Percentiles rank a stretch among this genome's conserved stretches.
These are phyloP conservation scores for Lutjanus campechanus DNA, from an alignment of 2,797 vertebrate species.

Conservation along the genomic window DNA sequence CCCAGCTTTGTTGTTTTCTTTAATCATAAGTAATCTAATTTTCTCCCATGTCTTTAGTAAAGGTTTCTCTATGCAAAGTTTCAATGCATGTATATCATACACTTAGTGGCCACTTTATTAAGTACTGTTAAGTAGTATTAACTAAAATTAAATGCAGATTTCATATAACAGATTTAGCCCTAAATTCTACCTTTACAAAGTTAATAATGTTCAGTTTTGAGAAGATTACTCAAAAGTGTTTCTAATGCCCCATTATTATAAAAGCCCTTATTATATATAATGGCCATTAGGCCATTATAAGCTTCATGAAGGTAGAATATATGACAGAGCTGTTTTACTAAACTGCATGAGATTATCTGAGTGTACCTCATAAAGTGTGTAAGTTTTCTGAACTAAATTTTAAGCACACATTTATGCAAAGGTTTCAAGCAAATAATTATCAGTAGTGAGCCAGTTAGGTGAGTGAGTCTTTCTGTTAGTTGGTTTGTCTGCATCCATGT, in stretches of 20 bases:
- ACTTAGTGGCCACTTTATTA: neutral
- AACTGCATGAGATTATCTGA: neutral
- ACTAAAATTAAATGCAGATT: neutral
- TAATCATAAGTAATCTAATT: neutral
- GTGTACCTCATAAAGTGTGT: neutral
- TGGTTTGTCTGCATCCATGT: neutral
- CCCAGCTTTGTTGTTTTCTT: neutral
- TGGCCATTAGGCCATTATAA: neutral
- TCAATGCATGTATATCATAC: neutral
- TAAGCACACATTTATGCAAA: neutral
- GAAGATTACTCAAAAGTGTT: too few relatives aligned
- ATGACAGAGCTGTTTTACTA: neutral
- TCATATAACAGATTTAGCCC: neutral
- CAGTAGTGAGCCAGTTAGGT: neutral
- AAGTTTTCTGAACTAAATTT: neutral
- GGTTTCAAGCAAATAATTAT: conserved; percentile 8
- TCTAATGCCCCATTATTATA: too few relatives aligned
- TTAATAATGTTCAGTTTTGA: neutral
- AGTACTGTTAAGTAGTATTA: too few relatives aligned
- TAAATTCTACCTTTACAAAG: neutral
- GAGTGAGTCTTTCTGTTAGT: neutral
- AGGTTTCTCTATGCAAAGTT: neutral
- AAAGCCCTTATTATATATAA: too few relatives aligned
- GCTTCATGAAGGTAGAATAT: neutral
- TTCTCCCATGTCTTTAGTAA: neutral